Conservation (phyloP, 2,888 invertebrate species). For the Dasypolia templi region DNA sequence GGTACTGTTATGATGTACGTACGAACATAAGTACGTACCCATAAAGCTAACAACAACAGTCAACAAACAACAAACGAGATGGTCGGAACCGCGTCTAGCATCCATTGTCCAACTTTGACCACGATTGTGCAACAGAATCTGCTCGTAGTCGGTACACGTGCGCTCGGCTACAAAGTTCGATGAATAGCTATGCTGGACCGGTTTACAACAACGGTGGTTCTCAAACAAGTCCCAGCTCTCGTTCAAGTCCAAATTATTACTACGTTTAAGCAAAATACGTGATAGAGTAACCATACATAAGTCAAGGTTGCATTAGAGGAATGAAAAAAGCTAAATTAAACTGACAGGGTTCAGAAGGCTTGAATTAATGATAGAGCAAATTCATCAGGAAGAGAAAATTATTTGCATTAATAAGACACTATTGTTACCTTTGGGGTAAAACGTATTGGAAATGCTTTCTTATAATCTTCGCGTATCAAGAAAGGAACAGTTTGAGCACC, state of each 20-base stretch:
- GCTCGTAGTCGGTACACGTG: slow-evolving; percentile 47
- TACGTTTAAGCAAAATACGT: neutral
- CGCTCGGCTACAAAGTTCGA: slow-evolving; percentile 55
- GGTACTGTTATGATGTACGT: too few relatives aligned
- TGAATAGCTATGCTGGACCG: slow-evolving; percentile 73
- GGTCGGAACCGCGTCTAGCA: slow-evolving; percentile 24
- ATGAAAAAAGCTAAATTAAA: neutral
- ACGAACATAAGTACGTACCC: slow-evolving; percentile 11
- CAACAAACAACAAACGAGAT: slow-evolving; percentile 31
- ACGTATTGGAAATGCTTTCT: neutral
- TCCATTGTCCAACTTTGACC: slow-evolving; percentile 51
- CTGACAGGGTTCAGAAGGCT: neutral
- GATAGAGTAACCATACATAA: too few relatives aligned
- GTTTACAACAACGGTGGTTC: slow-evolving; percentile 67
- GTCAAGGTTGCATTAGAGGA: neutral
- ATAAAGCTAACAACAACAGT: slow-evolving; percentile 19
- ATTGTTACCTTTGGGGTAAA: neutral
- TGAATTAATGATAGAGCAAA: neutral
- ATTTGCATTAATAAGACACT: neutral
- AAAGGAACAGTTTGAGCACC: slow-evolving; percentile 35
- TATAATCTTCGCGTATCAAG: neutral
- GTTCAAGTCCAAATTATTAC: neutral
- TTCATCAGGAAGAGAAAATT: neutral
- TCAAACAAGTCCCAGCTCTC: slow-evolving; percentile 26
- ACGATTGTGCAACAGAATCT: slow-evolving; percentile 50